A percentile compares a stretch with the other conserved stretches of the same genome.
Evolutionary conservation across 2,888 invertebrate species (phyloP).

Genomic region (Pegoplata infirma): DNA sequence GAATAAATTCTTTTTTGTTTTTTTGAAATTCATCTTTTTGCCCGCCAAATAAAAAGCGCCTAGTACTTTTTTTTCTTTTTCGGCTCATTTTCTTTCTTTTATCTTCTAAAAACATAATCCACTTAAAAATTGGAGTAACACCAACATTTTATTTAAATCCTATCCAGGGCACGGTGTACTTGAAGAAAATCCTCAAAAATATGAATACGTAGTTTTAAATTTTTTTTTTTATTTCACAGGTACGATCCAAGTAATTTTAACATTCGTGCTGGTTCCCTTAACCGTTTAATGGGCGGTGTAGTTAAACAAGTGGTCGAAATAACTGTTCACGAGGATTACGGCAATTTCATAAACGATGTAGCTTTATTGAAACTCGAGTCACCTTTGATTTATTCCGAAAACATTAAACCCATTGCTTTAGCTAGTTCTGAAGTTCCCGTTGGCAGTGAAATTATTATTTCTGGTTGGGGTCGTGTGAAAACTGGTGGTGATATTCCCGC

Average conservation of each 20-base stretch:
- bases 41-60: no score
- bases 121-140: no score
- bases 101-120: no score
- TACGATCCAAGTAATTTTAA: conserved; percentile 58
- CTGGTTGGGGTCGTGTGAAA: conserved; percentile 69
- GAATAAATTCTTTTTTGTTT: no score
- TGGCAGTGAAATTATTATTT: conserved; percentile 65
- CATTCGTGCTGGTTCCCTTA: conserved; percentile 71
- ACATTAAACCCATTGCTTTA: conserved; percentile 66
- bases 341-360: conserved; percentile 68
- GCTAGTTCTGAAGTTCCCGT: conserved; percentile 64
- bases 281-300: conserved; percentile 71
- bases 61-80: no score
- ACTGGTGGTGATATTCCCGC: conserved; percentile 66
- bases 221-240: conserved; percentile 11
- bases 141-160: no score
- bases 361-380: conserved; percentile 66
- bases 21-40: no score
- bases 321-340: conserved; percentile 67
- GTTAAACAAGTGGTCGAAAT: conserved; percentile 66
- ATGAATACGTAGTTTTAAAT: not conserved
- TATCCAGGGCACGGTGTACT: no score
- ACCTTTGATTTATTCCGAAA: conserved; percentile 64
- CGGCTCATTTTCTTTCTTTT: no score
- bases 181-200: no score